Evolutionary conservation across 2,888 invertebrate species (phyloP).

Genomic region (Tetragonisca angustula): DNA sequence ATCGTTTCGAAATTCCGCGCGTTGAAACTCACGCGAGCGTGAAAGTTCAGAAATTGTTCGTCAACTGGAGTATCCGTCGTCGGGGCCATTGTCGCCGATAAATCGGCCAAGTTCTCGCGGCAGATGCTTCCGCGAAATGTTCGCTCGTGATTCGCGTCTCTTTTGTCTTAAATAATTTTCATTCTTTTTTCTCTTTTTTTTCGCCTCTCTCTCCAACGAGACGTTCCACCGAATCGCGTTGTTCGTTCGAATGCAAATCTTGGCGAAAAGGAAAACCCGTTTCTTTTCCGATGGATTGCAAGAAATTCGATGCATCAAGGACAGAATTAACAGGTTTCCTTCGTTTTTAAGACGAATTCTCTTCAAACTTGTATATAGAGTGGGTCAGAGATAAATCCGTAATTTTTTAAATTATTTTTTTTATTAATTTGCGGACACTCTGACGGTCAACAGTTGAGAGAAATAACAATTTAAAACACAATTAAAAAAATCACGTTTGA

Average conservation of each 20-base stretch:
- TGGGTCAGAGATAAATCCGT: no score
- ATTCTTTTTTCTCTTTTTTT: not conserved
- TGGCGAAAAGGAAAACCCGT: not conserved
- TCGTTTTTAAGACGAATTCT: no score
- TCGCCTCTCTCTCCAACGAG: not conserved
- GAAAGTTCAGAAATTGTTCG: slow-evolving; percentile 26
- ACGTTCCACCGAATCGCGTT: no score
- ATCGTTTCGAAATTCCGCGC: slow-evolving; percentile 21
- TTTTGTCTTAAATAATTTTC: slow-evolving; percentile 17
- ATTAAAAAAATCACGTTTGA: no score
- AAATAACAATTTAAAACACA: no score
- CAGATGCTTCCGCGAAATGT: slow-evolving; percentile 7
- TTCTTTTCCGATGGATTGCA: not conserved
- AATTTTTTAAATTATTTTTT: no score
- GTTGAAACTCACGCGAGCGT: slow-evolving; percentile 16
- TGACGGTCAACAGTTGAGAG: no score
- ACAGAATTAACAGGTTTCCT: no score
- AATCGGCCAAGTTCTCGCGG: slow-evolving; percentile 19
- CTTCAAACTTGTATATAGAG: no score
- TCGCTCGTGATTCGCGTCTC: slow-evolving; percentile 8
- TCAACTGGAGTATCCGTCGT: slow-evolving; percentile 15
- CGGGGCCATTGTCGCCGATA: slow-evolving; percentile 17
- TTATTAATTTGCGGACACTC: no score
- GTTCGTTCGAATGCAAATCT: slow-evolving; percentile 2
- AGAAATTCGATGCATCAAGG: not conserved